Evolutionary conservation across 2,888 invertebrate species (phyloP), one percentile per base, ranked within the genome.

Genomic region (Drosophila nr. fundita): DNA sequence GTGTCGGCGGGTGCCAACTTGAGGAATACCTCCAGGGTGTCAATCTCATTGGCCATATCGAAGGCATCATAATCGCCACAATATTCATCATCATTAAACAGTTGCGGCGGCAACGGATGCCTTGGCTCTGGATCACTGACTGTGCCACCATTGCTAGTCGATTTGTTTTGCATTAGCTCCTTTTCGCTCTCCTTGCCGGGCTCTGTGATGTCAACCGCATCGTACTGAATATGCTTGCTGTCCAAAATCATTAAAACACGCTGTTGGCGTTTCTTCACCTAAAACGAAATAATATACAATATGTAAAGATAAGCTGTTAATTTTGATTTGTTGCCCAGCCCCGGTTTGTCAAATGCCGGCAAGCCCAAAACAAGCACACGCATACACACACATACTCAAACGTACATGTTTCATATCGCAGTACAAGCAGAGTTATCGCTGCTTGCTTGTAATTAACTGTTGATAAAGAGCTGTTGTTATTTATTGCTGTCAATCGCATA

Each of bases 241-340:
- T 98, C 98, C 90, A 99, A 94, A 91, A 98, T 97, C 96, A 99
- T 97, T 87, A 97, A 93, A 66, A 99, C 98, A 79, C 98, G 95
- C 92, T 98, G 98, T 93, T 99, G 99, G 87, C 98, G 95, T 94
- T 99, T 99, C 94, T 98, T 98, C 80, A 99, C 97, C 99, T 99
- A 94, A 77, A 68, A 15, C 36, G 18, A 21, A 8, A 38, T 18
- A 58, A n/a, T 36, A 48, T 11, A 40, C 11, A 49, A 2, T n/a
- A 11, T 29, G 11, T 24, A 5, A 24, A 50, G 34, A 55, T n/a
- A 27, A 40, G 24, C 6, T 18, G 10, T 21, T 21, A 3, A 18
- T 24, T 40, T 40, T 7, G 21, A 18, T 18, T 34, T 29, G 4
- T 21, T 13, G 24, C 10, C 64, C 74, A 74, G n/a, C 71, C 71